Evolutionary conservation across 2,888 invertebrate genomes (phyloP).

Genomic region (Siphlonurus alternatus): DNA sequence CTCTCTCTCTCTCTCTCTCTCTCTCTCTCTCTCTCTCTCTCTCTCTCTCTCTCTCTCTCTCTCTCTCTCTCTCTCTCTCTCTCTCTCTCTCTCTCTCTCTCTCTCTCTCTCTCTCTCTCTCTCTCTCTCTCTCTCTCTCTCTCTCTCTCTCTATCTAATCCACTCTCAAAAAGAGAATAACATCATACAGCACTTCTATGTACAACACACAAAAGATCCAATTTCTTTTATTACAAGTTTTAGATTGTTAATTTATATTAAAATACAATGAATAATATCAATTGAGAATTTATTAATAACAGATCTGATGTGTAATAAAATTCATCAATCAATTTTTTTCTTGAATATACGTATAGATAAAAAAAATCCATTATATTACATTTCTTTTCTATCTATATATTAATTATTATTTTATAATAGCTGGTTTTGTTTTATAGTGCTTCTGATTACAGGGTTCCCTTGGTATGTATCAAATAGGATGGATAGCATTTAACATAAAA

Average conservation of each 20-base stretch:
- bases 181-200: background rate
- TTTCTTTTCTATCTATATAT: background rate
- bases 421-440: background rate
- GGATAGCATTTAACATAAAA: background rate
- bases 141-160: background rate
- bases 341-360: no score
- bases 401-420: background rate
- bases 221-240: background rate
- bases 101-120: background rate
- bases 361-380: no score
- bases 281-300: background rate
- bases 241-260: background rate
- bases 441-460: background rate
- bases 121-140: background rate
- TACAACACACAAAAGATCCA: background rate
- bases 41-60: background rate
- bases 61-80: background rate
- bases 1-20: background rate
- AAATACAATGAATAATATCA: no score
- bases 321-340: no score
- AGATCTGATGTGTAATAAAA: no score
- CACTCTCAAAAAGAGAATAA: no score
- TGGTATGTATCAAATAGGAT: no score
- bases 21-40: background rate
- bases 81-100: background rate